Evolutionary conservation across 2,797 vertebrate genomes (phyloP), one percentile per base, ranked within the genome.

Genomic region (Zenarchopterus dispar): DNA sequence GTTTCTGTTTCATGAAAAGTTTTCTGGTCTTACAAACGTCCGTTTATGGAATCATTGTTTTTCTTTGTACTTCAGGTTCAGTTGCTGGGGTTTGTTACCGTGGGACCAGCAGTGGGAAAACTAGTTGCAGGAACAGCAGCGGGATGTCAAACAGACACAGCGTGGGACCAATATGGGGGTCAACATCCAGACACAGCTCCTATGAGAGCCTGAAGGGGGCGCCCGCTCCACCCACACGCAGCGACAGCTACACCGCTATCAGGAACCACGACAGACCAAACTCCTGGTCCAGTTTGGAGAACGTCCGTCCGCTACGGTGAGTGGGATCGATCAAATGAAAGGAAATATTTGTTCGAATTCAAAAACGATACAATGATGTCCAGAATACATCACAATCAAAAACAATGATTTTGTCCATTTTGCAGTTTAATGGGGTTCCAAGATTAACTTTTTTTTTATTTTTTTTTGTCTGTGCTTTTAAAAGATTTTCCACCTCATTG

Each of bases 171-270:
- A 87, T 92, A 41, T 90, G 92, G 87, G 91, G 93, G 76, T 87
- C 75, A 0, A 82, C 92, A 33, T 84, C 88, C 0, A 89, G 84
- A 23, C 88, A 81, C 53, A 88, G 85, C 73, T 91, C 94, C 41
- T 90, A 66, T 0, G 96, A 96, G 58, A 84, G 80, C 47, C 91
- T 93, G 72, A 93, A 80, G 64, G 94, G 93, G 1, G 94, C 88
- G 0, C 96, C 96, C 0, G 85, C 94, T 54, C 97, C 96, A 6
- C 97, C 97, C 0, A 43, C 93, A 21, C 95, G 96, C 71, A 98
- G 95, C 0, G 97, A 99, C 87, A 99, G 97, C 81, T 99, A 95
- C 0, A 89, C 93, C 0, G 95, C 94, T 65, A 94, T 90, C 75
- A 93, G 92, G 75, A 95, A 96, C 75, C 95, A 96, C 0, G 90